These are phyloP conservation scores for Chionis minor DNA, from an alignment of 2,113 vertebrate genomes.

Conservation along the genomic window DNA sequence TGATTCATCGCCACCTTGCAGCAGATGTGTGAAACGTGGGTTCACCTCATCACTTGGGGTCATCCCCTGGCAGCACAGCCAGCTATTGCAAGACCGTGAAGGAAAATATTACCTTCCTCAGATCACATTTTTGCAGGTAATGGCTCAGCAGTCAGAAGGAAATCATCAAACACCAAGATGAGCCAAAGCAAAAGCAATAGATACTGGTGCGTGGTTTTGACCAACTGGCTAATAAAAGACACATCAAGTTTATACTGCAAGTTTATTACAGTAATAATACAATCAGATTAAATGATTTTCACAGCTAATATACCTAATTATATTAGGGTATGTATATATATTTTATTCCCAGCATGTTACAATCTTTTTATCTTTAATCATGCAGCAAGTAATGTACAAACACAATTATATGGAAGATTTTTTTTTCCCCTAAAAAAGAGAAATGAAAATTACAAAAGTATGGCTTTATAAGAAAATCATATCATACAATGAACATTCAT, in stretches of 20 bases:
- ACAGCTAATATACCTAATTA: not conserved
- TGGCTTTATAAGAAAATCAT: constrained; percentile 34
- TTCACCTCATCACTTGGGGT: not conserved
- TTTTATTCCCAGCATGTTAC: not conserved
- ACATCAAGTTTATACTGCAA: constrained; percentile 9
- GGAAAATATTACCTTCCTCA: not conserved
- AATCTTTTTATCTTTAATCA: constrained; percentile 26
- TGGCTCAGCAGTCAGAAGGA: not conserved
- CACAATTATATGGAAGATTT: not conserved
- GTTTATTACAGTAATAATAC: constrained; percentile 56
- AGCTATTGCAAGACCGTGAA: not conserved
- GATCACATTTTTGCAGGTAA: not conserved
- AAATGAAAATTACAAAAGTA: constrained; percentile 41
- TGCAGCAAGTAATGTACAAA: not conserved
- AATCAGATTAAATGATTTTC: not conserved
- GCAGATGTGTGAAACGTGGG: not conserved
- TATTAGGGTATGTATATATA: not conserved
- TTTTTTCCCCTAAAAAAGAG: not conserved
- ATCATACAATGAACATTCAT: constrained; percentile 8
- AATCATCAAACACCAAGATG: not conserved
- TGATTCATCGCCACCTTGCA: not conserved
- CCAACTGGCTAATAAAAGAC: not conserved
- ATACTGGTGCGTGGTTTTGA: not conserved
- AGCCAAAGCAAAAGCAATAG: not conserved
- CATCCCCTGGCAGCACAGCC: not conserved